These are phyloP conservation scores for Dermatemys mawii DNA, from an alignment of 2,113 vertebrate species.

Conservation along the genomic window DNA sequence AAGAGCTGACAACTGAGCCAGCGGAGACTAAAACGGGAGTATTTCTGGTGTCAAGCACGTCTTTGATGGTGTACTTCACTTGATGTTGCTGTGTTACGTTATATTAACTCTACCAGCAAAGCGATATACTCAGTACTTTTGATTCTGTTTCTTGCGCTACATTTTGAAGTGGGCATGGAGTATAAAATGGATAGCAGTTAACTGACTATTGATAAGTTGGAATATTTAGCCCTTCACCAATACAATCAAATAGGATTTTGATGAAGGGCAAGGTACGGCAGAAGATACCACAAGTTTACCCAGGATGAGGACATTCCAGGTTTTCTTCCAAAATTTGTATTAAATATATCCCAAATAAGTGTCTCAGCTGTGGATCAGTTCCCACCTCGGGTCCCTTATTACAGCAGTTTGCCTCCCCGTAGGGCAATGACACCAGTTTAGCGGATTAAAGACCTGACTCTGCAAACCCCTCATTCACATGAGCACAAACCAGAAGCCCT, in stretches of 20 bases:
- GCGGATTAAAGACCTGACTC: neutral
- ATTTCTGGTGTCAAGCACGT: neutral
- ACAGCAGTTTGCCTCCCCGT: neutral
- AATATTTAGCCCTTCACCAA: slow-evolving; percentile 23
- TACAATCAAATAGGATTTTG: slow-evolving; percentile 48
- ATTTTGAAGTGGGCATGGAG: neutral
- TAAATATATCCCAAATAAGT: neutral
- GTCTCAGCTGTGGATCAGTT: neutral
- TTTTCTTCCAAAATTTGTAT: neutral
- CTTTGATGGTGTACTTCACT: neutral
- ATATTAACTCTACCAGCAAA: neutral
- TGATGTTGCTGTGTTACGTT: fast-evolving
- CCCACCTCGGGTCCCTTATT: neutral
- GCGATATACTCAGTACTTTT: neutral
- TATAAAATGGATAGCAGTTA: slow-evolving; percentile 29
- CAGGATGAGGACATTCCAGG: neutral
- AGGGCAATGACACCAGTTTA: neutral
- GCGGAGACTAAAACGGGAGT: fast-evolving
- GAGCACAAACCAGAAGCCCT: neutral
- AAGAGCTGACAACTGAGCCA: neutral
- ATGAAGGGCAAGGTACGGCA: neutral
- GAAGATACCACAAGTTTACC: neutral
- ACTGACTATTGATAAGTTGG: slow-evolving; percentile 24
- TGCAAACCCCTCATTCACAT: neutral
- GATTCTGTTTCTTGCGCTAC: neutral